Evolutionary conservation across 2,113 vertebrate genomes (phyloP).

Genomic region (Trematocara marginatum): DNA sequence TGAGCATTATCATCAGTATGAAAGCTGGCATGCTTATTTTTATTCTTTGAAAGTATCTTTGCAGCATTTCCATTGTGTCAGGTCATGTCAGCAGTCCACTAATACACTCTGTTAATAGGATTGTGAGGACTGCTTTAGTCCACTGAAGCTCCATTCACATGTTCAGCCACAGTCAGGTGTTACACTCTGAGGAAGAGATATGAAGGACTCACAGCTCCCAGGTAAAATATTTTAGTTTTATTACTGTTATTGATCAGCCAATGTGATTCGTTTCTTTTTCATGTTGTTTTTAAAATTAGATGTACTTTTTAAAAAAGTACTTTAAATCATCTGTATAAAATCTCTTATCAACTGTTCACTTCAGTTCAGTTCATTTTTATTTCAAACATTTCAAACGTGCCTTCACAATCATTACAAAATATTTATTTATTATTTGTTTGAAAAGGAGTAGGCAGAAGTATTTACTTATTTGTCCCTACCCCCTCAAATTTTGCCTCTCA

Average conservation of each 20-base stretch:
- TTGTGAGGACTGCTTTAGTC: slow-evolving; percentile 47
- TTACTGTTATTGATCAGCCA: neutral
- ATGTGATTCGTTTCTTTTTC: neutral
- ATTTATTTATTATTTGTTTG: too few species aligned
- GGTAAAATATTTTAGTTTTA: slow-evolving; percentile 40
- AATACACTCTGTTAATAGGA: slow-evolving; percentile 69
- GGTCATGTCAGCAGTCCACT: slow-evolving; percentile 14
- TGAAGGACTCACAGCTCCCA: slow-evolving; percentile 66
- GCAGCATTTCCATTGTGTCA: slow-evolving; percentile 12
- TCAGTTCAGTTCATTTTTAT: too few species aligned
- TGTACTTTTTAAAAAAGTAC: neutral
- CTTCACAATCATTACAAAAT: too few species aligned
- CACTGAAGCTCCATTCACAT: slow-evolving; percentile 12
- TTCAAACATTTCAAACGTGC: too few species aligned
- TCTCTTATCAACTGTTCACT: neutral
- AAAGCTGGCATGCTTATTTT: neutral
- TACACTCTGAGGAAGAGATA: slow-evolving; percentile 27
- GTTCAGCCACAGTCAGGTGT: slow-evolving; percentile 29
- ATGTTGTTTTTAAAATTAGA: neutral
- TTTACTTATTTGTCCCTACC: too few species aligned
- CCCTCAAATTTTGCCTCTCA: too few species aligned
- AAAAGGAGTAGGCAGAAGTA: too few species aligned
- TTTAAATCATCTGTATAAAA: neutral
- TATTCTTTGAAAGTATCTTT: neutral
- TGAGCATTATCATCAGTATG: neutral